Conservation (phyloP, 1,140 invertebrate genomes). For the Microplitis mediator region DNA sequence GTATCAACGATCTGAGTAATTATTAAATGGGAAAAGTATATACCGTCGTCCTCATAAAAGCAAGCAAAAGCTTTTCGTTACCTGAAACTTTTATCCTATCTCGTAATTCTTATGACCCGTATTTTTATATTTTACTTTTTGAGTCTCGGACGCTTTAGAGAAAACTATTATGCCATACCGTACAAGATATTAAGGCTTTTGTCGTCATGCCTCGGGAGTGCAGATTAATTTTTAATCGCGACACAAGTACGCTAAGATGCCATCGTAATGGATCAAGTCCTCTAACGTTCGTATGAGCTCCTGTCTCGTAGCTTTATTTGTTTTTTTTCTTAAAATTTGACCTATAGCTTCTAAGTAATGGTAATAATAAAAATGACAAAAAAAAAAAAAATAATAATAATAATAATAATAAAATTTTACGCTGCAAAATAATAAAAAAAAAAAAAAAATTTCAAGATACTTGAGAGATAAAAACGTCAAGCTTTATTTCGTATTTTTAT, state of each 20-base stretch:
- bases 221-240: constrained; percentile 43
- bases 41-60: too few relatives aligned
- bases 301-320: neutral
- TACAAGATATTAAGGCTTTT: constrained; percentile 9
- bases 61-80: too few relatives aligned
- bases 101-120: too few relatives aligned
- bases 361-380: neutral
- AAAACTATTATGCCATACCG: neutral
- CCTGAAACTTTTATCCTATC: neutral
- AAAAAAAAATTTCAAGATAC: too few relatives aligned
- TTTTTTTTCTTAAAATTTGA: neutral
- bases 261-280: constrained; percentile 19
- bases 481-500: too few relatives aligned
- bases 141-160: neutral
- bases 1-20: neutral
- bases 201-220: constrained; percentile 31
- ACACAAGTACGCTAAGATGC: constrained; percentile 33
- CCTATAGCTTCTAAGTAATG: neutral
- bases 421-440: too few relatives aligned
- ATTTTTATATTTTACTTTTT: too few relatives aligned
- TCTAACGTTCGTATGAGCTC: neutral
- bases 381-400: neutral
- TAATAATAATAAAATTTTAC: too few relatives aligned
- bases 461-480: too few relatives aligned
- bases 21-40: too few relatives aligned